Evolutionary conservation across 2,888 invertebrate species (phyloP).

Genomic region (Lysandra bellargus): DNA sequence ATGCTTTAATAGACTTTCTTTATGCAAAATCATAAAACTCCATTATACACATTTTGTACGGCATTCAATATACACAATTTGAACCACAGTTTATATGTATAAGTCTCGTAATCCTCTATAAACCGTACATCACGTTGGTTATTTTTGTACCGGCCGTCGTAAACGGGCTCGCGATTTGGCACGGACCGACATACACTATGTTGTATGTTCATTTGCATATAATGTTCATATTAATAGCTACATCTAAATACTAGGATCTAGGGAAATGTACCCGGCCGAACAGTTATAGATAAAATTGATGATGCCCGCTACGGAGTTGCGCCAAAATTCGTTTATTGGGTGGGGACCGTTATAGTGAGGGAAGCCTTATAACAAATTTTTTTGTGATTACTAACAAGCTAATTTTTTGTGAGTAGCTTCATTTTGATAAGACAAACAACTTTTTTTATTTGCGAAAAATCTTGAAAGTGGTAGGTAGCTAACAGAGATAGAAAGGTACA

Average conservation of each 20-base stretch:
- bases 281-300: not conserved
- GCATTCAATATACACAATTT: not conserved
- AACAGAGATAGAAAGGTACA: too few relatives aligned
- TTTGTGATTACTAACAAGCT: too few relatives aligned
- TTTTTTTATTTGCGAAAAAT: too few relatives aligned
- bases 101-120: conserved; percentile 3
- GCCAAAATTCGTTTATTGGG: too few relatives aligned
- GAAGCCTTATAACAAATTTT: too few relatives aligned
- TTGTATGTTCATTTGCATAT: conserved; percentile 17
- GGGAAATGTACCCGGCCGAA: not conserved
- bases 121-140: not conserved
- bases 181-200: conserved; percentile 6
- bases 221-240: conserved; percentile 13
- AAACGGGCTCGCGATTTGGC: conserved; percentile 13
- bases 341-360: too few relatives aligned
- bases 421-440: too few relatives aligned
- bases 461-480: too few relatives aligned
- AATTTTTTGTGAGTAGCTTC: too few relatives aligned
- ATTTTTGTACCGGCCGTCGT: conserved; percentile 7
- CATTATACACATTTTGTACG: too few relatives aligned
- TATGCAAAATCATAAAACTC: too few relatives aligned
- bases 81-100: conserved; percentile 1
- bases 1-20: too few relatives aligned
- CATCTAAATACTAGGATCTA: not conserved
- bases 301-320: not conserved